Conservation (phyloP, 2,888 invertebrate species). For the Sesamia inferens region DNA sequence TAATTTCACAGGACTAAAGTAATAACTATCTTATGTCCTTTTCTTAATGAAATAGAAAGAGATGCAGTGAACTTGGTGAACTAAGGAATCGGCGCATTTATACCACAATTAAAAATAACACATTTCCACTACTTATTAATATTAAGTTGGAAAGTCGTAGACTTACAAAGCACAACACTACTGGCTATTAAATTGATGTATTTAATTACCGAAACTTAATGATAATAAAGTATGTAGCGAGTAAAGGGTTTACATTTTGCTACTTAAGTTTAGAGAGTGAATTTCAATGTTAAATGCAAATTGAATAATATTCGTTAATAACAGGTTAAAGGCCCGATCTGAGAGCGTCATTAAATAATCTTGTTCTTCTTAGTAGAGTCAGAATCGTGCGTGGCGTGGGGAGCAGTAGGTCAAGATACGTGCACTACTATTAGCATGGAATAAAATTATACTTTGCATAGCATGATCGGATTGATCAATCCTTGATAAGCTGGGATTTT, state of each 20-base stretch:
- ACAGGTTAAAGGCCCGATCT: conserved; percentile 44
- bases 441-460: neutral
- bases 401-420: conserved; percentile 29
- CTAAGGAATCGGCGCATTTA: too few relatives aligned
- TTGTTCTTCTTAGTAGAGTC: conserved; percentile 34
- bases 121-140: neutral
- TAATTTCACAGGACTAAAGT: too few relatives aligned
- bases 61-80: too few relatives aligned
- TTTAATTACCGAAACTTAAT: conserved; percentile 26
- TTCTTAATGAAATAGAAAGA: too few relatives aligned
- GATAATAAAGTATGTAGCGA: conserved; percentile 8
- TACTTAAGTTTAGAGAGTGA: conserved; percentile 47
- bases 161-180: conserved; percentile 30
- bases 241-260: conserved; percentile 21
- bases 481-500: neutral
- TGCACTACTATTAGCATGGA: neutral
- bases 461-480: neutral
- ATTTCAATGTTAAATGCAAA: conserved; percentile 57
- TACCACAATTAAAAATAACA: neutral
- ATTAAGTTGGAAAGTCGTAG: conserved; percentile 1
- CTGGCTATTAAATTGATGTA: conserved; percentile 29
- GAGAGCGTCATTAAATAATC: conserved; percentile 55
- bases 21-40: too few relatives aligned
- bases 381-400: conserved; percentile 39
- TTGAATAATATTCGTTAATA: conserved; percentile 55